A percentile compares a stretch with the other conserved stretches of the same genome.
Conservation (phyloP, 2,797 vertebrate species). For the Catostomus latipinnis region DNA sequence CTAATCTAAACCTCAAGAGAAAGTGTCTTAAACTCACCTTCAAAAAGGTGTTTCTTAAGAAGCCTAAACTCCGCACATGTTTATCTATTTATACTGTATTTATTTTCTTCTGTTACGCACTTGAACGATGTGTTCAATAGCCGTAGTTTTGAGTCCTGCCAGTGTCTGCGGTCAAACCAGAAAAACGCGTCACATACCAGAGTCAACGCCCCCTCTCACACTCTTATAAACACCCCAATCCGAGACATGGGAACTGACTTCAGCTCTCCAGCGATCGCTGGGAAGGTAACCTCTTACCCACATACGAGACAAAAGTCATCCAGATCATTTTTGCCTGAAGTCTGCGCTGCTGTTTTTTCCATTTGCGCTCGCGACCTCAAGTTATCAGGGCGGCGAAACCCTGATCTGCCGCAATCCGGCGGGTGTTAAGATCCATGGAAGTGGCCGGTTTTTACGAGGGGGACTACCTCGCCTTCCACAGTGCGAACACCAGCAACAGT, state of each 20-base stretch:
- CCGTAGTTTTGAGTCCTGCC: not conserved
- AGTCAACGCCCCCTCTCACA: constrained; percentile 40
- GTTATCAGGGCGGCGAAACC: constrained; percentile 57
- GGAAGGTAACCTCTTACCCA: constrained; percentile 30
- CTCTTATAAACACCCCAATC: constrained; percentile 47
- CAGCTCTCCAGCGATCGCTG: constrained; percentile 43
- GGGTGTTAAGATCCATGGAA: constrained; percentile 94
- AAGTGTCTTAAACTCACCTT: not conserved
- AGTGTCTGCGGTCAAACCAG: constrained; percentile 43
- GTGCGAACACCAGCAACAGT: constrained; percentile 75
- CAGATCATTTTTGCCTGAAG: not conserved
- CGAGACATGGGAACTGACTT: constrained; percentile 54
- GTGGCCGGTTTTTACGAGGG: constrained; percentile 98
- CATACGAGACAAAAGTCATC: constrained; percentile 16
- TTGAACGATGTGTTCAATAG: not conserved
- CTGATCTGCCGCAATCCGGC: constrained; percentile 74
- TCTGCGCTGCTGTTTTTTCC: not conserved
- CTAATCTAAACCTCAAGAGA: not conserved
- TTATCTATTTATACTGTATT: not conserved
- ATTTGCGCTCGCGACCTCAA: constrained; percentile 47
- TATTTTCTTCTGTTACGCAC: constrained; percentile 31
- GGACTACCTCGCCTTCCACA: constrained; percentile 93
- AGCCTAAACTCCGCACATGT: not conserved
- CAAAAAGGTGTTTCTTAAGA: not conserved
- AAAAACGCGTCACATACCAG: constrained; percentile 52